Conservation (phyloP, 2,888 invertebrate genomes). For the Apoderus coryli region DNA sequence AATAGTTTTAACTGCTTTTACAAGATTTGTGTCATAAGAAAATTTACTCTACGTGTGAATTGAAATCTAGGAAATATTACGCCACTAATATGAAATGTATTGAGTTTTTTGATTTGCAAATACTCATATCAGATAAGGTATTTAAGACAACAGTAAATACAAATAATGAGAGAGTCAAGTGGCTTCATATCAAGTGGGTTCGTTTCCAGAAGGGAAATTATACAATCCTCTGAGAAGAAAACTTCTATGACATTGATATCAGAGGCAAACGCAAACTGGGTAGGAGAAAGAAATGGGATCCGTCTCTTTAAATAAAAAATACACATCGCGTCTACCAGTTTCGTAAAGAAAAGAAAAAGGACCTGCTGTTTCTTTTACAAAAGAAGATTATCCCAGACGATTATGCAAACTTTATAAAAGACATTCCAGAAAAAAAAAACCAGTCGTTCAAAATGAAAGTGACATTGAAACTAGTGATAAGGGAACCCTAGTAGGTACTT, state of each 20-base stretch:
- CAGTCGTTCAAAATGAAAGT: slow-evolving; percentile 4
- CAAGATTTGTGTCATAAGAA: slow-evolving; percentile 7
- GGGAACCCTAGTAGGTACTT: slow-evolving; percentile 1
- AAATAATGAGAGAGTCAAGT: slow-evolving; percentile 7
- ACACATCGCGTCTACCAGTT: slow-evolving; percentile 4
- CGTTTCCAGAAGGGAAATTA: slow-evolving; percentile 6
- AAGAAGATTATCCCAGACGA: slow-evolving; percentile 9
- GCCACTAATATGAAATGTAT: slow-evolving; percentile 6
- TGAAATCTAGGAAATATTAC: slow-evolving; percentile 7
- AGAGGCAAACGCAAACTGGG: slow-evolving; percentile 6
- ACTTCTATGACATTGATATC: too few relatives aligned
- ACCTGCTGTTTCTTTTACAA: slow-evolving; percentile 4
- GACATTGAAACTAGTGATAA: slow-evolving; percentile 5
- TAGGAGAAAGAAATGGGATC: slow-evolving; percentile 6
- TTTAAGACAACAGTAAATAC: slow-evolving; percentile 8
- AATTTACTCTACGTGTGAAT: slow-evolving; percentile 7
- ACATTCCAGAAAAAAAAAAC: slow-evolving; percentile 4
- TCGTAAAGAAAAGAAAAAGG: slow-evolving; percentile 9
- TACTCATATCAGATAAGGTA: slow-evolving; percentile 7
- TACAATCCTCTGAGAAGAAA: slow-evolving; percentile 6
- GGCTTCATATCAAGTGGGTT: slow-evolving; percentile 9
- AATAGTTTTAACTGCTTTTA: too few relatives aligned
- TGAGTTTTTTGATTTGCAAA: slow-evolving; percentile 7
- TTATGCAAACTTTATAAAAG: slow-evolving; percentile 9
- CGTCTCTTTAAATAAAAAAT: slow-evolving; percentile 6